A percentile compares a stretch with the other conserved stretches of the same genome.
phyloP scores from a whole-genome alignment of 2,888 invertebrate species.

The Harpalus rufipes region DNA sequence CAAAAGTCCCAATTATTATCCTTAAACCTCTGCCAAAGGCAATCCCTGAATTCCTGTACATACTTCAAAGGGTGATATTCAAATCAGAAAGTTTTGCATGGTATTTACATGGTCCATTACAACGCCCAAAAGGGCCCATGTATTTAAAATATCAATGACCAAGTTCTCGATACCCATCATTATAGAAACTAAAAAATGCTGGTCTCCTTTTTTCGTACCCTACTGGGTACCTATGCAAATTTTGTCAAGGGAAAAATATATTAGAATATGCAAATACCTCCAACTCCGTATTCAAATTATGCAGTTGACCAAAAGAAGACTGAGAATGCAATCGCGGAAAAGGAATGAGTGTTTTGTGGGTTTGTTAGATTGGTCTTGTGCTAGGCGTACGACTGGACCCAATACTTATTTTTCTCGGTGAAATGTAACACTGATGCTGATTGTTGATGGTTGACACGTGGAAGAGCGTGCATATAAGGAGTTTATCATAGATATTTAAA shows the following conservation, averaged over 20 bases:
- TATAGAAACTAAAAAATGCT: conserved; percentile 61
- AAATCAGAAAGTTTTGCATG: conserved; percentile 26
- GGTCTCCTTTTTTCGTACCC: conserved; percentile 23
- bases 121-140: conserved; percentile 67
- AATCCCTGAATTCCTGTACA: background rate
- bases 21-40: background rate
- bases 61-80: conserved; percentile 30
- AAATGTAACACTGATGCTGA: conserved; percentile 39
- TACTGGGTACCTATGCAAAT: conserved; percentile 66
- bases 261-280: conserved; percentile 57
- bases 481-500: conserved; percentile 39
- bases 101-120: conserved; percentile 38
- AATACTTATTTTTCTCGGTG: conserved; percentile 38
- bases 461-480: conserved; percentile 6
- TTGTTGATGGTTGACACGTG: conserved; percentile 52
- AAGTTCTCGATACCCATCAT: conserved; percentile 68
- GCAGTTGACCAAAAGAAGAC: conserved; percentile 35
- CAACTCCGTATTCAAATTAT: conserved; percentile 67
- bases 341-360: background rate
- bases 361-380: conserved; percentile 35
- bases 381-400: conserved; percentile 48
- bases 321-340: background rate
- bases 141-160: conserved; percentile 70
- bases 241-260: conserved; percentile 65
- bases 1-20: background rate